These are phyloP conservation scores for Dolichotis patagonum DNA, from an alignment of 2,113 vertebrate species.

Conservation along the genomic window DNA sequence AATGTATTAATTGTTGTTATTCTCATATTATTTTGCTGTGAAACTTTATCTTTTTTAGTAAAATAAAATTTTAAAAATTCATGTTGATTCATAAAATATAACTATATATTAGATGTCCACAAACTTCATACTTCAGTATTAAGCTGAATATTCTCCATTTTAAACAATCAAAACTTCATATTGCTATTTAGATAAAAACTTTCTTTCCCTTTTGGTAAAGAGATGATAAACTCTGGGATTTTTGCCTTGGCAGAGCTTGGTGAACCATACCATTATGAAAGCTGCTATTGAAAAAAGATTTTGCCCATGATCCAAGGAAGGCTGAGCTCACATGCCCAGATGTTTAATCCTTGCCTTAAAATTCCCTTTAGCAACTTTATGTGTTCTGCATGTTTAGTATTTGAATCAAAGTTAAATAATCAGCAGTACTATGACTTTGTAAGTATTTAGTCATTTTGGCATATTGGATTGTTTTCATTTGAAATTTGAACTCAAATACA, in stretches of 20 bases:
- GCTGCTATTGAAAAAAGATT: background rate
- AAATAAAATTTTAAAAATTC: background rate
- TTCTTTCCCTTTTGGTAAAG: background rate
- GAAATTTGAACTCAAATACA: conserved; percentile 16
- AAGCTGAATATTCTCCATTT: conserved; percentile 19
- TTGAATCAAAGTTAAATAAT: conserved; percentile 54
- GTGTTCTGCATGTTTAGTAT: background rate
- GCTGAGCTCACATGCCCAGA: background rate
- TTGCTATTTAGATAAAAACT: conserved; percentile 24
- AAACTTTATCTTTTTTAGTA: too few relatives aligned
- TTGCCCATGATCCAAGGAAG: conserved; percentile 2
- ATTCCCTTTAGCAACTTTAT: conserved; percentile 46
- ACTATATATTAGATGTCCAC: background rate
- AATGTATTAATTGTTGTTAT: too few relatives aligned
- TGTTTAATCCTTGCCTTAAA: conserved; percentile 40
- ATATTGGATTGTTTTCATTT: conserved; percentile 58
- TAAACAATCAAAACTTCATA: conserved; percentile 4
- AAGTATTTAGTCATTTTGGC: conserved; percentile 43
- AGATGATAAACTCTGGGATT: conserved; percentile 7
- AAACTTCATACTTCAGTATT: background rate
- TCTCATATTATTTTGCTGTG: too few relatives aligned
- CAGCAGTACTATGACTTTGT: background rate
- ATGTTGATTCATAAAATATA: background rate
- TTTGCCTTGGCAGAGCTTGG: background rate
- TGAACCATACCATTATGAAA: conserved; percentile 11